Conservation (phyloP, 2,888 invertebrate species). For the Eudemis profundana region DNA sequence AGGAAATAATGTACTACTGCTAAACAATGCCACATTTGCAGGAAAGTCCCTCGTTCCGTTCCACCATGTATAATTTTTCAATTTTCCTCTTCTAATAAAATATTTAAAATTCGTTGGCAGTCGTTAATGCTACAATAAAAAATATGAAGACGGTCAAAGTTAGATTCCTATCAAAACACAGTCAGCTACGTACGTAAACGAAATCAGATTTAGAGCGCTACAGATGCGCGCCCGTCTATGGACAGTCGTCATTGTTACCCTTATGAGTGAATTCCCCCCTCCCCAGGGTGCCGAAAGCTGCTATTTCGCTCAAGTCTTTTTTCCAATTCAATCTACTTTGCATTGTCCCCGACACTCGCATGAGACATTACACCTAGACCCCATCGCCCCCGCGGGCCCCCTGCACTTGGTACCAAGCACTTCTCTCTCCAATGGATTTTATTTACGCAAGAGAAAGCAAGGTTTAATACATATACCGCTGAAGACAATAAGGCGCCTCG, state of each 20-base stretch:
- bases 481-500: constrained; percentile 83
- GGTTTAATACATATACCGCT: constrained; percentile 82
- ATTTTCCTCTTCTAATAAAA: no score
- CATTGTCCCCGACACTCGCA: constrained; percentile 82
- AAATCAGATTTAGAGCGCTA: constrained; percentile 52
- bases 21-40: no score
- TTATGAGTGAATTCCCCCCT: constrained; percentile 69
- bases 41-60: no score
- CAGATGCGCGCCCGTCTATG: constrained; percentile 59
- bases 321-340: constrained; percentile 85
- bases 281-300: constrained; percentile 75
- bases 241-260: constrained; percentile 76
- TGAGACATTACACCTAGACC: constrained; percentile 82
- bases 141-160: neutral
- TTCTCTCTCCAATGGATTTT: constrained; percentile 80
- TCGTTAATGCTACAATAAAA: no score
- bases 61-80: no score
- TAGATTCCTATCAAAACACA: no score
- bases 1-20: no score
- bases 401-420: constrained; percentile 78
- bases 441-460: constrained; percentile 85
- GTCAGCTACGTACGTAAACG: constrained; percentile 46
- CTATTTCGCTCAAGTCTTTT: constrained; percentile 78
- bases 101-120: no score
- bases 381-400: constrained; percentile 57